Base-by-base conservation (phyloP, 2,888 invertebrate species). In the Ophraella communa region DNA sequence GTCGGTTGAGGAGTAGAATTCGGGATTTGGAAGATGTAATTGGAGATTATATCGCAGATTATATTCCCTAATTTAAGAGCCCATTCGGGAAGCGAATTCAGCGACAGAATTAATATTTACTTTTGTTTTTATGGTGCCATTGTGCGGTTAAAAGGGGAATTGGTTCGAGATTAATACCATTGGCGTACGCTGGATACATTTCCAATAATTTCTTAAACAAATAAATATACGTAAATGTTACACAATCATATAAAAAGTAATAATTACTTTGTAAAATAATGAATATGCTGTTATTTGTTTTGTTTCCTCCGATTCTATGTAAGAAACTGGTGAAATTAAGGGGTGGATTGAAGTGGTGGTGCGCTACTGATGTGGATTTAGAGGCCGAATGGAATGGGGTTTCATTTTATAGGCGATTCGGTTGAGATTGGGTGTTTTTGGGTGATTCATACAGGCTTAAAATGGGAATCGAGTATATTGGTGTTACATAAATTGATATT, bases 1-100 rank as follows among this genome's bases (percentile, higher is more conserved):
- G n/a, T n/a, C n/a, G n/a, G n/a, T n/a, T n/a, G 52, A 27, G 63
- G 35, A 61, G 56, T 53, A 35, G 59, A n/a, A n/a, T n/a, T 62
- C 64, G 66, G 76, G 75, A 74, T 76, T 76, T 75, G 69, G 70
- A 71, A 70, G 72, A 71, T 74, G 76, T 76, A 76, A 76, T 76
- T 75, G 76, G 74, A 74, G 76, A 74, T 76, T 75, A 75, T 71
- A 73, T 66, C 67, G 68, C 69, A 71, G 74, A 76, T 76, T 76
- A 76, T 76, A 75, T 73, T 73, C 73, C 71, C 68, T 70, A 72
- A 74, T 72, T 73, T 71, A 72, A 73, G 72, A 71, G 71, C 69
- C 69, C 64, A 67, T 62, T 67, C 65, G 63, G 62, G 42, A 51
- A 66, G 61, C 63, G 68, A 68, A 64, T 56, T 49, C 65, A 30